Percentiles rank a stretch among this genome's conserved stretches.
phyloP scores from a whole-genome alignment of 2,888 invertebrate species.

The Leptinotarsa peninsularis region DNA sequence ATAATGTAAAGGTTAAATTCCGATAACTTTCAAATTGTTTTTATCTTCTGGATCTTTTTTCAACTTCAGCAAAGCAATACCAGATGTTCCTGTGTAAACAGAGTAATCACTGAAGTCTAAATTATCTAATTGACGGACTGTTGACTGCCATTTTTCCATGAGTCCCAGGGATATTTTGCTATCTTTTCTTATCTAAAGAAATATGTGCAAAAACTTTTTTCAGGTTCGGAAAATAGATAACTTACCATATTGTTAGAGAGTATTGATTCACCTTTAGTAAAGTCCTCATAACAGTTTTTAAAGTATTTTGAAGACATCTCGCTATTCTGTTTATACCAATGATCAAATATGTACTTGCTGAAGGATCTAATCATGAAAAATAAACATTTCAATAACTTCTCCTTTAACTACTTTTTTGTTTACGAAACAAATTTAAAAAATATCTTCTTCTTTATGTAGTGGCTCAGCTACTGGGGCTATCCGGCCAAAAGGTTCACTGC shows the following conservation, averaged over 20 bases:
- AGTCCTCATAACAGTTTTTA: conserved; percentile 68
- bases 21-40: conserved; percentile 56
- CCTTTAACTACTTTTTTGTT: too few relatives aligned
- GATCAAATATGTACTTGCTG: background rate
- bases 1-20: background rate
- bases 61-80: conserved; percentile 76
- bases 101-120: conserved; percentile 72
- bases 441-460: too few relatives aligned
- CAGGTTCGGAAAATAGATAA: background rate
- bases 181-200: conserved; percentile 66
- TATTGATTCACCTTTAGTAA: conserved; percentile 25
- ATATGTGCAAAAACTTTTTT: background rate
- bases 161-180: conserved; percentile 64
- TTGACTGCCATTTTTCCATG: conserved; percentile 65
- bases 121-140: conserved; percentile 63
- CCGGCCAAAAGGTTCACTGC: too few relatives aligned
- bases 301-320: conserved; percentile 57
- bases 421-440: too few relatives aligned
- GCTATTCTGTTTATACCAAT: background rate
- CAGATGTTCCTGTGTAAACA: conserved; percentile 82
- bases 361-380: background rate
- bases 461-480: too few relatives aligned
- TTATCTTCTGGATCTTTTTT: conserved; percentile 61
- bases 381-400: too few relatives aligned
- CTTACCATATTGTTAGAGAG: conserved; percentile 34